Conservation (phyloP, 2,797 vertebrate genomes). For the Enteromius treurensis region DNA sequence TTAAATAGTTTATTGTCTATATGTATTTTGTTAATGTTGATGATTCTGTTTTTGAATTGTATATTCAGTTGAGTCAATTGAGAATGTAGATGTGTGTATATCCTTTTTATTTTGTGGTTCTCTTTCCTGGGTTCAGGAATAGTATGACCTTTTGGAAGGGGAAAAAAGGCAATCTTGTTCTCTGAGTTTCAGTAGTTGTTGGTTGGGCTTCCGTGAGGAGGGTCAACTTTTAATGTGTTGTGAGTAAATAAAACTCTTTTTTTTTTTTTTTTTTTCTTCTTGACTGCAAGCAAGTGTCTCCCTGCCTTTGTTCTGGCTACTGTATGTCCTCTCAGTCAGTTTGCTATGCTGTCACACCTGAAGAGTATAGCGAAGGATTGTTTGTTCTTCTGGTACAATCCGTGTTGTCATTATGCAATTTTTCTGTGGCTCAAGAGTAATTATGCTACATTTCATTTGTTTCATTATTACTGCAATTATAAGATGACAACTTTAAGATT, state of each 20-base stretch:
- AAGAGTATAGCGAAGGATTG: background rate
- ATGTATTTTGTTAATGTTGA: too few relatives aligned
- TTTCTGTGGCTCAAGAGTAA: background rate
- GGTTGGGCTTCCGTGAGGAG: background rate
- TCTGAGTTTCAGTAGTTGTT: background rate
- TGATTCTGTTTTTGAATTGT: too few relatives aligned
- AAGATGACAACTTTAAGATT: background rate
- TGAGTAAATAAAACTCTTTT: too few relatives aligned
- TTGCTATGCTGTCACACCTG: background rate
- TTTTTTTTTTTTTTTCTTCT: too few relatives aligned
- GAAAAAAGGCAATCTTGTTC: background rate
- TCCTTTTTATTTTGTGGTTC: background rate
- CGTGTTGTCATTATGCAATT: background rate
- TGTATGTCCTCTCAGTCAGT: background rate
- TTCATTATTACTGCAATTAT: constrained; percentile 10
- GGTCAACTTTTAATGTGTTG: background rate
- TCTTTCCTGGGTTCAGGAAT: background rate
- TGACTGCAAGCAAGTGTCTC: too few relatives aligned
- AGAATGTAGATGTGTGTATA: background rate
- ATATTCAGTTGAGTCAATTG: too few relatives aligned
- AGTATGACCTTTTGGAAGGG: background rate
- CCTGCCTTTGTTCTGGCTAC: too few relatives aligned
- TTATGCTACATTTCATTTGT: background rate
- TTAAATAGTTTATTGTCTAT: too few relatives aligned
- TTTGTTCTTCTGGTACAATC: background rate